Evolutionary conservation across 2,113 vertebrate species (phyloP).

Genomic region (Strix uralensis): DNA sequence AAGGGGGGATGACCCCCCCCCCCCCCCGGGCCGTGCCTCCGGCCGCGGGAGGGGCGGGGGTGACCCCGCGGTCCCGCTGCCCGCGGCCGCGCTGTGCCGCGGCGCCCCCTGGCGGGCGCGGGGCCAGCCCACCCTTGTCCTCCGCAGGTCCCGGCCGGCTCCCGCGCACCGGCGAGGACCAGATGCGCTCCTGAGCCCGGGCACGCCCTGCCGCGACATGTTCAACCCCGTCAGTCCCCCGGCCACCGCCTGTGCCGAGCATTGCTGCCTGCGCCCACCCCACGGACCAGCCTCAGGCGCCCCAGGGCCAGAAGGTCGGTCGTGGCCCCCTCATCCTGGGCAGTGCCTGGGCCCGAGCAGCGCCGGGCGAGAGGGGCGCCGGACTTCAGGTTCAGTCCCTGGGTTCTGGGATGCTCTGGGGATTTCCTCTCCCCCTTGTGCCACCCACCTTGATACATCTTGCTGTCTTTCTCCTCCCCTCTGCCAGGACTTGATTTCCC

Average conservation of each 20-base stretch:
- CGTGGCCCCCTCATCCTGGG: background rate
- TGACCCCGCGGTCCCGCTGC: background rate
- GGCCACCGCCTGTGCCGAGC: slow-evolving; percentile 80
- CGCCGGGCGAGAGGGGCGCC: fast-evolving
- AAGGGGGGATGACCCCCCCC: too few species aligned
- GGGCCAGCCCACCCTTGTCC: background rate
- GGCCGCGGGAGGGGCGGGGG: too few species aligned
- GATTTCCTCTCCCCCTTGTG: background rate
- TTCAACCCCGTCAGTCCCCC: slow-evolving; percentile 83
- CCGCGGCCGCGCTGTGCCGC: background rate
- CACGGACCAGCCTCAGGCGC: slow-evolving; percentile 54
- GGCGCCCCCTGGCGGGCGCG: background rate
- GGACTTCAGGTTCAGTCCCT: too few species aligned
- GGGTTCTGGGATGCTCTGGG: background rate
- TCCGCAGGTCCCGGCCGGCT: background rate
- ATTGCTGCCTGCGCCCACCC: slow-evolving; percentile 85
- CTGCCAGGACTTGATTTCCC: slow-evolving; percentile 81
- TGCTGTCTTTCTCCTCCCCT: background rate
- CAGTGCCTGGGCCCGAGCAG: background rate
- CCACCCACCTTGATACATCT: background rate
- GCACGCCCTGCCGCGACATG: slow-evolving; percentile 75
- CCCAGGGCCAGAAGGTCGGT: slow-evolving; percentile 72
- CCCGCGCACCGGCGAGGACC: background rate
- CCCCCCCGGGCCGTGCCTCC: too few species aligned
- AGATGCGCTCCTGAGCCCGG: slow-evolving; percentile 70